phyloP scores from a whole-genome alignment of 2,888 invertebrate species.

The Coenonympha arcania region DNA sequence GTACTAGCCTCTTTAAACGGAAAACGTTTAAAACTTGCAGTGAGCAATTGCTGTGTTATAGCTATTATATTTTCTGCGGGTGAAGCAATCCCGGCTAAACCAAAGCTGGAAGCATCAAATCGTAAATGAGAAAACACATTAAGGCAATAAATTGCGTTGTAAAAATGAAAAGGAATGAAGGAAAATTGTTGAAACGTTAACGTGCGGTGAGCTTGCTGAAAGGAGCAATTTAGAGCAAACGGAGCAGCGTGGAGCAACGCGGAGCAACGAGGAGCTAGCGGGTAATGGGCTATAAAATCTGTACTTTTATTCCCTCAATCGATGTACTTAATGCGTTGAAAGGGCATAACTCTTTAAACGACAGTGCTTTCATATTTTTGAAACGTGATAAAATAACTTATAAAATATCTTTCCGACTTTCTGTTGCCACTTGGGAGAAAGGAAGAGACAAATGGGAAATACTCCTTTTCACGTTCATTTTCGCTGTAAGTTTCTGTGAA shows the following conservation, averaged over 20 bases:
- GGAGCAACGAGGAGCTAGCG: neutral
- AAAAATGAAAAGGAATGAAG: neutral
- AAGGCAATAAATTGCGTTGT: constrained; percentile 2
- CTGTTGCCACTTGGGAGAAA: no score
- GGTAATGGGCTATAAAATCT: neutral
- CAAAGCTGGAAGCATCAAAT: neutral
- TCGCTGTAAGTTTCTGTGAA: no score
- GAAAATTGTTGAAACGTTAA: neutral
- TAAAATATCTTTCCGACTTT: no score
- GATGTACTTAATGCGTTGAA: neutral
- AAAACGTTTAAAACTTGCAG: no score
- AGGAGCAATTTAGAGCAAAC: neutral
- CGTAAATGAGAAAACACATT: neutral
- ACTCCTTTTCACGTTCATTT: no score
- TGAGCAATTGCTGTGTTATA: no score
- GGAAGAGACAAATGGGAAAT: no score
- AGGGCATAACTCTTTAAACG: neutral
- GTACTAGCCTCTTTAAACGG: no score
- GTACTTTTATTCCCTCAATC: neutral
- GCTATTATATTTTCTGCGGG: neutral
- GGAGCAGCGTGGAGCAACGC: neutral
- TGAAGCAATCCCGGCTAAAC: no score
- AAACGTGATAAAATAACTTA: no score
- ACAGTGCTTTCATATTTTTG: no score
- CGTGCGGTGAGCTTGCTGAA: constrained; percentile 3